Conservation (phyloP, 2,797 vertebrate species). For the Myotis myotis region DNA sequence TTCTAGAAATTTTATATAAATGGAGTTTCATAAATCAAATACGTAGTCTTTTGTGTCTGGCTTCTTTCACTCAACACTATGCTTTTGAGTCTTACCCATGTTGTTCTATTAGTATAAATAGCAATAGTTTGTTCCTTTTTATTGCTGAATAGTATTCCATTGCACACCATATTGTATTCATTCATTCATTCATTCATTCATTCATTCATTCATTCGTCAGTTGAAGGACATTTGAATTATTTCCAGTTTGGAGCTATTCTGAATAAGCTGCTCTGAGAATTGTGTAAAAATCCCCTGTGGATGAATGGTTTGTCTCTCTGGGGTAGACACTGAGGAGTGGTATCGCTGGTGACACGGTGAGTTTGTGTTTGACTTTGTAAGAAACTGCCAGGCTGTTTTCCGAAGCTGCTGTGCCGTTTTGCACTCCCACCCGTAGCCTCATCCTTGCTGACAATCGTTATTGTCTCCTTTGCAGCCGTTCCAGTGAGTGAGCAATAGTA, state of each 20-base stretch:
- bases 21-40: background rate
- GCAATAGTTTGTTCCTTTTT: background rate
- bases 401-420: background rate
- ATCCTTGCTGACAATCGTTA: no score
- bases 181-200: no score
- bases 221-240: background rate
- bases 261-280: background rate
- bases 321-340: background rate
- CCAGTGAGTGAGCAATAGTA: background rate
- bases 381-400: background rate
- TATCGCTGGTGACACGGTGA: background rate
- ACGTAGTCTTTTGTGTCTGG: background rate
- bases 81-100: background rate
- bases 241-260: background rate
- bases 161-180: background rate
- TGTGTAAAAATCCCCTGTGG: background rate
- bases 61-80: background rate
- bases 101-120: background rate
- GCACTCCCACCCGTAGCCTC: background rate
- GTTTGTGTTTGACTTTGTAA: background rate
- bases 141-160: background rate
- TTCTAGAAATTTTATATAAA: conserved; percentile 10
- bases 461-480: background rate
- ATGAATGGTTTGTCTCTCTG: background rate
- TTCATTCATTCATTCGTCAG: background rate